Base-by-base conservation (phyloP, 1,140 invertebrate species). In the Oscheius sp. region DNA sequence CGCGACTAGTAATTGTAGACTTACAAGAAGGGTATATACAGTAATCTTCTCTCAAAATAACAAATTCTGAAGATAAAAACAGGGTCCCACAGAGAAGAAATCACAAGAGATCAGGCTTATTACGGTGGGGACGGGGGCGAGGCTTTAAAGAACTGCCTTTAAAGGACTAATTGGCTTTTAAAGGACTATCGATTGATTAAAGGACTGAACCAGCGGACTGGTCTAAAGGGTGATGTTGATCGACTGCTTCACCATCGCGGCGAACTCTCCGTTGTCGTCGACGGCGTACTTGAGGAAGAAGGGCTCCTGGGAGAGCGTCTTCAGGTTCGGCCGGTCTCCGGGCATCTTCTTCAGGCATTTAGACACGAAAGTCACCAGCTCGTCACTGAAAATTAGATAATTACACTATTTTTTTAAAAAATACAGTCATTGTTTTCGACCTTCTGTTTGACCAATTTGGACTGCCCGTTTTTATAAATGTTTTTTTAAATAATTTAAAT, bases 261-360 rank as follows among this genome's bases (percentile, higher is more conserved):
- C 79, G 49, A 83, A 83, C 20, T 78, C 78, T 32, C 72, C 68
- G 15, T 61, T 77, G 52, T 82, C 82, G 34, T 81, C 75, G 15
- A 59, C 36, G 3, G 75, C 81, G 65, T 84, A 77, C 45, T 76
- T 29, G 46, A 68, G 76, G 73, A 75, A 84, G 68, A 83, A 83
- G 0, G 78, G 76, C 35, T 83, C 80, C 3, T 42, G 28, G 2
- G 68, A 49, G n/a, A 83, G 63, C n/a, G 69, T 59, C 23, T 78
- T 76, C 34, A 81, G 62, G 31, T 80, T 80, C 0, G 82, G 78
- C 7, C 82, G 75, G 42, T 83, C 82, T 10, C 76, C 61, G 1
- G 77, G 78, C 45, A 77, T 77, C 38, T 84, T 83, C 46, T 71
- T 77, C 23, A 84, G 63, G 68, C 82, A 83, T 69, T 79, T 83